These are phyloP conservation scores for Triplophysa siluroides DNA, from an alignment of 2,113 vertebrate species.

Conservation along the genomic window DNA sequence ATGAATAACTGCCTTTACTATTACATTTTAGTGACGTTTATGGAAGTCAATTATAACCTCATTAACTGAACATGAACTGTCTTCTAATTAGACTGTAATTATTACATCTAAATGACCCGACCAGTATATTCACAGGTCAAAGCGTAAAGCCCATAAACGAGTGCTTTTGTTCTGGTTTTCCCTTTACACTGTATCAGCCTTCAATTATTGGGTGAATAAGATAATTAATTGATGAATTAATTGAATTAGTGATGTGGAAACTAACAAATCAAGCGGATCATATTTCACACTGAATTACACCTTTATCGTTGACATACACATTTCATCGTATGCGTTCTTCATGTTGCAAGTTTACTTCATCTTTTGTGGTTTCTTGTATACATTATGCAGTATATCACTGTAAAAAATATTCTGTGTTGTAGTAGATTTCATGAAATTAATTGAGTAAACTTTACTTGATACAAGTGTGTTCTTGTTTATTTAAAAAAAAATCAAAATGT, in stretches of 20 bases:
- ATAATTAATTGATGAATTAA: slow-evolving; percentile 57
- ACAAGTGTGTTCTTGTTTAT: not conserved
- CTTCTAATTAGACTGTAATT: slow-evolving; percentile 66
- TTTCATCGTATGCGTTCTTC: slow-evolving; percentile 7
- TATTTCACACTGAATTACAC: slow-evolving; percentile 43
- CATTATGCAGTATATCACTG: no score
- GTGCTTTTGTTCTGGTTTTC: slow-evolving; percentile 61
- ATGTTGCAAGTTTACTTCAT: not conserved
- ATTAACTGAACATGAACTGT: slow-evolving; percentile 50
- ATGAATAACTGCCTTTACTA: not conserved
- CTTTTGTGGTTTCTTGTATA: not conserved
- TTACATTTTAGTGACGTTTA: slow-evolving; percentile 6
- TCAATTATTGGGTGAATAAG: slow-evolving; percentile 57
- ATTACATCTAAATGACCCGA: slow-evolving; percentile 73
- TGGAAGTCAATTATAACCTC: slow-evolving; percentile 50
- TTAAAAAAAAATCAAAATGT: no score
- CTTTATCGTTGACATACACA: slow-evolving; percentile 5
- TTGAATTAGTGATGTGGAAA: slow-evolving; percentile 65
- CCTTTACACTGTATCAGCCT: slow-evolving; percentile 65
- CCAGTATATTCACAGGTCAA: slow-evolving; percentile 64
- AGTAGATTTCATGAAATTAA: not conserved
- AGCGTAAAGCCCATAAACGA: slow-evolving; percentile 66
- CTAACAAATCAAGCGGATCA: not conserved
- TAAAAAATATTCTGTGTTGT: no score
- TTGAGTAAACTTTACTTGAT: no score